Conservation (phyloP, 1,140 invertebrate species). For the Diorhabda sublineata region DNA sequence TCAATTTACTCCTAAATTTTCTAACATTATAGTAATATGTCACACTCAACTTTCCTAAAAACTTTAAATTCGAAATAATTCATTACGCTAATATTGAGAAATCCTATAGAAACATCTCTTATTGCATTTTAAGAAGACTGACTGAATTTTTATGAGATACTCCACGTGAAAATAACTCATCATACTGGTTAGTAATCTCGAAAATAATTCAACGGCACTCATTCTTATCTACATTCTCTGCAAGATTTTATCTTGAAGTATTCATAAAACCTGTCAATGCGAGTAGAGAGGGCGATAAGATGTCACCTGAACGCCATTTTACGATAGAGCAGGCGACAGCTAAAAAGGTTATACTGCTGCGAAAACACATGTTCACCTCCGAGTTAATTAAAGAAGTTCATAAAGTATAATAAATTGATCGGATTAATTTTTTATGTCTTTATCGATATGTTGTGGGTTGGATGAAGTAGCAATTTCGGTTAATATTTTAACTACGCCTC, state of each 20-base stretch:
- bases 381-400: constrained; percentile 4
- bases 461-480: background rate
- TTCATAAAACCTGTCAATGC: constrained; percentile 9
- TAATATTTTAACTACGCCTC: background rate
- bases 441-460: background rate
- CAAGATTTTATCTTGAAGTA: background rate
- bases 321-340: constrained; percentile 4
- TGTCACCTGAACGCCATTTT: constrained; percentile 6
- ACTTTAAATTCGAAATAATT: too few relatives aligned
- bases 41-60: too few relatives aligned
- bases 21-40: too few relatives aligned
- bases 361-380: constrained; percentile 6
- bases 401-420: constrained; percentile 1
- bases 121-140: too few relatives aligned
- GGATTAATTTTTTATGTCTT: background rate
- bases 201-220: too few relatives aligned
- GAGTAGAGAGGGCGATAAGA: background rate
- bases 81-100: too few relatives aligned
- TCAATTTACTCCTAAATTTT: too few relatives aligned
- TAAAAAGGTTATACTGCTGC: background rate
- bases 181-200: too few relatives aligned
- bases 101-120: too few relatives aligned
- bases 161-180: too few relatives aligned
- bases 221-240: background rate
- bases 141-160: too few relatives aligned